Conservation (phyloP, 2,113 vertebrate genomes). For the Tor tambroides region DNA sequence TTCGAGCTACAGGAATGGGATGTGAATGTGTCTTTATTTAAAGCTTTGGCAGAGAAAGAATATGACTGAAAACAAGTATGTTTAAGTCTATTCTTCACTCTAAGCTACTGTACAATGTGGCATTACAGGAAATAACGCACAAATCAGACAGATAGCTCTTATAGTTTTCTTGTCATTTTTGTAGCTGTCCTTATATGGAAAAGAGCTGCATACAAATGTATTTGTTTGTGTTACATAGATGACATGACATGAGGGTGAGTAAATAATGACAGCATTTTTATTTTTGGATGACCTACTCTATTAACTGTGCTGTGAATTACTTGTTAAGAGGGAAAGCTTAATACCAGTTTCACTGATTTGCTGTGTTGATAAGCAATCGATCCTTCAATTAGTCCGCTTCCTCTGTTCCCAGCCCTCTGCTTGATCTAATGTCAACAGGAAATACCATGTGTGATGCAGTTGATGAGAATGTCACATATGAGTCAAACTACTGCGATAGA, state of each 20-base stretch:
- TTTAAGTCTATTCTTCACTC: not conserved
- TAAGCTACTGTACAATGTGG: not conserved
- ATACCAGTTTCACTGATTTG: not conserved
- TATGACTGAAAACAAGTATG: not conserved
- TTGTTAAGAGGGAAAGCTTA: slow-evolving; percentile 12
- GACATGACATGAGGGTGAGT: not conserved
- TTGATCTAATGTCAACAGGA: slow-evolving; percentile 44
- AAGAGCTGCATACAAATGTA: not conserved
- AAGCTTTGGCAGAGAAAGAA: not conserved
- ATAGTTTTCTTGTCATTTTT: not conserved
- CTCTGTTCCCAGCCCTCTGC: slow-evolving; percentile 22
- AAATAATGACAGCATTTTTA: not conserved
- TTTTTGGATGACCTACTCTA: not conserved
- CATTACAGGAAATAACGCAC: not conserved
- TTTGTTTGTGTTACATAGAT: not conserved
- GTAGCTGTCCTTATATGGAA: not conserved
- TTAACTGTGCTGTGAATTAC: not conserved
- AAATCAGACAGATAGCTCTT: not conserved
- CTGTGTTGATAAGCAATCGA: slow-evolving; percentile 16
- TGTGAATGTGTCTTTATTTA: not conserved
- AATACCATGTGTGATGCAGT: slow-evolving; percentile 15
- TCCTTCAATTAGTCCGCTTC: slow-evolving; percentile 32
- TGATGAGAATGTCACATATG: slow-evolving; percentile 3
- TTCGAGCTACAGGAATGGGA: not conserved
- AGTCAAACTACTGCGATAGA: not conserved